Evolutionary conservation across 2,888 invertebrate genomes (phyloP).

Genomic region (Ganaspis brasiliensis): DNA sequence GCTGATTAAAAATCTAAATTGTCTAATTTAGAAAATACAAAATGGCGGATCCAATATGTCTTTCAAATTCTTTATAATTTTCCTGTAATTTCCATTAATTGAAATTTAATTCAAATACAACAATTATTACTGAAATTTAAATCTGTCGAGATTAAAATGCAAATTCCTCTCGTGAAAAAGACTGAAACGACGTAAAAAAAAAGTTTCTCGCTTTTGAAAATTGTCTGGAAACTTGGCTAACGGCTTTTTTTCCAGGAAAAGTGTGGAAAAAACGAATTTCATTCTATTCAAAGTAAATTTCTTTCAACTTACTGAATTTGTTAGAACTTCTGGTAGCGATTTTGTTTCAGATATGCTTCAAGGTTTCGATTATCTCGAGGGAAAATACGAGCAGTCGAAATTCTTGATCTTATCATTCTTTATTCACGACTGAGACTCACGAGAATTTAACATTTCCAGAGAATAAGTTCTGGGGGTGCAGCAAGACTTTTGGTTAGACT

Average conservation of each 20-base stretch:
- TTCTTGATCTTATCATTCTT: constrained; percentile 34
- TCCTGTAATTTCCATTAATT: too few species aligned
- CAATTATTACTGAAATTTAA: too few species aligned
- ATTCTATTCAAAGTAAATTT: not conserved
- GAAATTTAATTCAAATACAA: too few species aligned
- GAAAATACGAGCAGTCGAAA: constrained; percentile 35
- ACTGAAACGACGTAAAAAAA: not conserved
- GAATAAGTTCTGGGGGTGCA: not conserved
- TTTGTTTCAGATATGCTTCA: not conserved
- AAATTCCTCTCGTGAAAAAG: not conserved
- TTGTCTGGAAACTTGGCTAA: too few species aligned
- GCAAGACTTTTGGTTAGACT: constrained; percentile 26
- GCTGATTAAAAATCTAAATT: too few species aligned
- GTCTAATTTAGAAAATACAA: too few species aligned
- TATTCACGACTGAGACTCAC: constrained; percentile 29
- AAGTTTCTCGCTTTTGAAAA: not conserved
- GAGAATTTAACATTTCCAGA: constrained; percentile 22
- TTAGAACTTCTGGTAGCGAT: not conserved
- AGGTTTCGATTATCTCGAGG: constrained; percentile 6
- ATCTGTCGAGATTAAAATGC: too few species aligned
- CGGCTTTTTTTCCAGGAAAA: too few species aligned
- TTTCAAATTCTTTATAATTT: too few species aligned
- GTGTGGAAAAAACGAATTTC: not conserved
- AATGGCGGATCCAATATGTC: too few species aligned
- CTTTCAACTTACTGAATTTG: not conserved